Percentiles rank a stretch among this genome's conserved stretches.
Evolutionary conservation across 2,113 vertebrate genomes (phyloP).

Genomic region (Urocolius indicus): DNA sequence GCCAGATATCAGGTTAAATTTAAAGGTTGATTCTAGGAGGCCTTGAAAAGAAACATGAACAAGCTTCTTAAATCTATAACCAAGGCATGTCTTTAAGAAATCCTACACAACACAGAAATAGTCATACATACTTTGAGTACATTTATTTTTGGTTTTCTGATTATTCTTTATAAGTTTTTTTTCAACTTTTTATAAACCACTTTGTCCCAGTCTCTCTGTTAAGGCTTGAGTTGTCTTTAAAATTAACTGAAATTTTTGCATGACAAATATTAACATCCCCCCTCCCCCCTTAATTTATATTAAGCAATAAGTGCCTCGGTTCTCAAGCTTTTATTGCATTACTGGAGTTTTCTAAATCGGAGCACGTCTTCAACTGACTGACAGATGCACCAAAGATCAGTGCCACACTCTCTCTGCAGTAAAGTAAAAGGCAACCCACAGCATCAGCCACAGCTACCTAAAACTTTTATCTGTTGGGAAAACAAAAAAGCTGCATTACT

Average conservation of each 20-base stretch:
- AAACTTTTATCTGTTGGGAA: not conserved
- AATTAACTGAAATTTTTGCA: not conserved
- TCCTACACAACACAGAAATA: not conserved
- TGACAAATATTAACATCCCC: not conserved
- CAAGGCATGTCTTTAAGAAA: not conserved
- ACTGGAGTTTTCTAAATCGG: not conserved
- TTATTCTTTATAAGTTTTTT: not conserved
- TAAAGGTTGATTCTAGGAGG: not conserved
- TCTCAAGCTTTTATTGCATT: not conserved
- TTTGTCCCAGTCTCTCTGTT: not conserved
- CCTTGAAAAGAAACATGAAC: not conserved
- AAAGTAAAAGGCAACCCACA: not conserved
- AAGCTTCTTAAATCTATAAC: not conserved
- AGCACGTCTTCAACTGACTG: not conserved
- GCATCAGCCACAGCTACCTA: not conserved
- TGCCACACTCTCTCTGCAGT: fast-evolving
- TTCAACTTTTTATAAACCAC: not conserved
- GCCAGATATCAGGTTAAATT: not conserved
- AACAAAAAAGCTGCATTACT: not conserved
- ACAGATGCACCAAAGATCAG: not conserved
- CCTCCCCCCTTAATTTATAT: not conserved
- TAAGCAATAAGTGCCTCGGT: not conserved
- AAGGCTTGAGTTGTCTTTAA: not conserved
- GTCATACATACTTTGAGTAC: not conserved
- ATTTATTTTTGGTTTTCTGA: not conserved